Base-by-base conservation (phyloP, 2,797 vertebrate genomes). In the Sandelia bainsii region DNA sequence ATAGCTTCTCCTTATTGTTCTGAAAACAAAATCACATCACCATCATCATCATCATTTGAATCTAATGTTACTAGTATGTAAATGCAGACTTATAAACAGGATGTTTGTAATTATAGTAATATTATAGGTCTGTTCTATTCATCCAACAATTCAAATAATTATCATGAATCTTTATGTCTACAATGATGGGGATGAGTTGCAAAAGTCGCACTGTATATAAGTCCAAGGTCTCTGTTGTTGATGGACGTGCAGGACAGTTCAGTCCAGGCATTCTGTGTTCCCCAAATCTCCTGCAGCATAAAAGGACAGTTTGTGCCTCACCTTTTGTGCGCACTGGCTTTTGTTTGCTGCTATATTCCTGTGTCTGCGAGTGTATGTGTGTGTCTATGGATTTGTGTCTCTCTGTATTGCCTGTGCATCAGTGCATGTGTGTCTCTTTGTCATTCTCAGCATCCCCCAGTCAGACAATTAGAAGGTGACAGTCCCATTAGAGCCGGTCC, bases 401-500 rank as follows among this genome's bases (percentile, higher is more conserved):
- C 46, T 29, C 4, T 46, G 53, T 52, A 44, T 46, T 64, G 67
- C 69, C 62, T 57, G 19, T 16, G 64, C 6, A 5, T 66, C 45
- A 54, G 50, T 40, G 46, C 10, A 14, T 68, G 23, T 19, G 34
- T 32, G 62, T 53, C n/a, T 46, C 20, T 66, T 81, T 82, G 82
- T 87, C 64, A 76, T 69, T 87, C 81, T 65, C 76, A 45, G 70
- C 70, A 61, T 87, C 79, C 84, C 50, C 83, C 90, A 40, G 79
- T 83, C 25, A 44, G 67, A 90, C 87, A 91, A 91, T 92, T 92
- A 91, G 88, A 84, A 84, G 83, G 90, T 92, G 91, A 91, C 90
- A 89, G 88, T 90, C 84, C 91, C 87, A 89, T 92, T 93, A 89
- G 83, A 83, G 70, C 32, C 53, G n/a, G 63, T 72, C 82, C 45